Evolutionary conservation across 2,113 vertebrate genomes (phyloP).

Genomic region (Tenebrosternarchus preto): DNA sequence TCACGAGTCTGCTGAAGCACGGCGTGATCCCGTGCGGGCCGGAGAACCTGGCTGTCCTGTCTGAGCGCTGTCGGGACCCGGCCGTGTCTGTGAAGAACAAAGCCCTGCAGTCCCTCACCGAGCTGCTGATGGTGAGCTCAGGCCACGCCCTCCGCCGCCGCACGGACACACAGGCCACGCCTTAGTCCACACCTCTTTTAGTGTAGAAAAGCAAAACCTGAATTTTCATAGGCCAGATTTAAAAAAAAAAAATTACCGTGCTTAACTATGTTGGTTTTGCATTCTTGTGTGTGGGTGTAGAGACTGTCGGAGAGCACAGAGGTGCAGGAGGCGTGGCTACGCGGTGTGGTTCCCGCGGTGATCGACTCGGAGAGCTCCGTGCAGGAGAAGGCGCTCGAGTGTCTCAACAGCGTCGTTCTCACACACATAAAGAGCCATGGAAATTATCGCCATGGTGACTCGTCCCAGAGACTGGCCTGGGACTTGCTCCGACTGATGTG

Average conservation of each 20-base stretch:
- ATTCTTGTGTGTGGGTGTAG: constrained; percentile 63
- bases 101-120: constrained; percentile 84
- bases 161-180: too few relatives aligned
- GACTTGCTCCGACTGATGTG: constrained; percentile 81
- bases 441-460: constrained; percentile 59
- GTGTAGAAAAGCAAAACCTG: too few relatives aligned
- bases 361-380: constrained; percentile 83
- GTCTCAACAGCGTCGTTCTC: constrained; percentile 82
- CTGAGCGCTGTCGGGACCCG: constrained; percentile 86
- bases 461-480: constrained; percentile 82
- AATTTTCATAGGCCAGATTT: too few relatives aligned
- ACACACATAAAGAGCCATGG: constrained; percentile 74
- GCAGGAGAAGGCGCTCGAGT: constrained; percentile 89
- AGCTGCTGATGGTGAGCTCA: constrained; percentile 84
- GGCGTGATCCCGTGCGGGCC: constrained; percentile 63
- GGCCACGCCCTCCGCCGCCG: too few relatives aligned
- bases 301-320: constrained; percentile 66
- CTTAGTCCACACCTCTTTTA: too few relatives aligned
- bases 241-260: too few relatives aligned
- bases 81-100: constrained; percentile 90
- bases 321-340: constrained; percentile 86
- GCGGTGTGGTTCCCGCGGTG: constrained; percentile 81
- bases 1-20: constrained; percentile 84
- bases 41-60: constrained; percentile 79
- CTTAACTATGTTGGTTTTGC: too few relatives aligned